Conservation (phyloP, 2,888 invertebrate species). For the Xestoiulus laeticollis region DNA sequence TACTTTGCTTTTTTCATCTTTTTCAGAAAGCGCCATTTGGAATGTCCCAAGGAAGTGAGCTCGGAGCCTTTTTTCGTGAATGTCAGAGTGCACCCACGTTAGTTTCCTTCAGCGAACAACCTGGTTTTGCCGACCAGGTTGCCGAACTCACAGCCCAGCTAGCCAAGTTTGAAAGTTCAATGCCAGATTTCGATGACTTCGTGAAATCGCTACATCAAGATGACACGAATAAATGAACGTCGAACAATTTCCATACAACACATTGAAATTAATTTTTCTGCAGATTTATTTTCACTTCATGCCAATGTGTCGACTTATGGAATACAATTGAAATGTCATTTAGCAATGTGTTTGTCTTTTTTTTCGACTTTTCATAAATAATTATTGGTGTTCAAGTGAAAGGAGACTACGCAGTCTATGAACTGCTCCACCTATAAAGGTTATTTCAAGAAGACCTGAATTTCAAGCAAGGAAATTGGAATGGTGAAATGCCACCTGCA, state of each 20-base stretch:
- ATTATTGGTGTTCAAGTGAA: too few species aligned
- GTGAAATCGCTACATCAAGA: constrained; percentile 70
- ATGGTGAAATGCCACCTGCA: too few species aligned
- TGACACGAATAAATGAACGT: constrained; percentile 53
- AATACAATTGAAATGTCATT: neutral
- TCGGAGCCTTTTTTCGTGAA: constrained; percentile 81
- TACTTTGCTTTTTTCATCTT: constrained; percentile 54
- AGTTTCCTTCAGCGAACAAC: constrained; percentile 67
- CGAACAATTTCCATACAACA: neutral
- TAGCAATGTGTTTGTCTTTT: too few species aligned
- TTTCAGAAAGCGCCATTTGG: constrained; percentile 84
- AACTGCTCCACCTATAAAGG: too few species aligned
- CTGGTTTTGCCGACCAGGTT: constrained; percentile 69
- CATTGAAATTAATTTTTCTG: neutral
- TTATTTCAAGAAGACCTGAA: too few species aligned
- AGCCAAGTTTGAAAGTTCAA: constrained; percentile 77
- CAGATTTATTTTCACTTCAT: neutral
- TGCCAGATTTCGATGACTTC: constrained; percentile 79
- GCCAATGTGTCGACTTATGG: neutral
- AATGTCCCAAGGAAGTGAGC: constrained; percentile 73
- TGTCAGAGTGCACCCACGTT: constrained; percentile 77
- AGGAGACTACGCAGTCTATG: too few species aligned
- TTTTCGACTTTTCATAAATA: too few species aligned
- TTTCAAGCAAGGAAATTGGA: too few species aligned
- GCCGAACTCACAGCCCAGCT: constrained; percentile 76